These are phyloP conservation scores for Heliothis virescens DNA, from an alignment of 1,140 invertebrate genomes.

Conservation along the genomic window DNA sequence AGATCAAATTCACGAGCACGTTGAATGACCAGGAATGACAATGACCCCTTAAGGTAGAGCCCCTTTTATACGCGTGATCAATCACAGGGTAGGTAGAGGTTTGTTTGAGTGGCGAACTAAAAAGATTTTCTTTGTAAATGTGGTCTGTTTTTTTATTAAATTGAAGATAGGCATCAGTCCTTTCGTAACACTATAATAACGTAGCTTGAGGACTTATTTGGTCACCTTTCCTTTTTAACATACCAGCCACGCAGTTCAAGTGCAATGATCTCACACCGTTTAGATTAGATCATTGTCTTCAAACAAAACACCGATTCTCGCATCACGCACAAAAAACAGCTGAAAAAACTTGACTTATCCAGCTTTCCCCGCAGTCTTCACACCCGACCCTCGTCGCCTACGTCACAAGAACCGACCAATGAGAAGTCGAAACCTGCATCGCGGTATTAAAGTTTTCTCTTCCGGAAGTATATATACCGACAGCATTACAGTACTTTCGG, in stretches of 20 bases:
- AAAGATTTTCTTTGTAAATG: no score
- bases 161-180: no score
- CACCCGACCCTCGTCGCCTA: neutral
- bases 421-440: constrained; percentile 56
- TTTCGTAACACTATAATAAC: no score
- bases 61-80: neutral
- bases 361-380: constrained; percentile 24
- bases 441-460: constrained; percentile 61
- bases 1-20: neutral
- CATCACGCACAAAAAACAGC: neutral
- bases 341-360: constrained; percentile 11
- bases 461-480: constrained; percentile 59
- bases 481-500: neutral
- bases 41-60: constrained; percentile 7
- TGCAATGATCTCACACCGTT: no score
- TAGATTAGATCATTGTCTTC: no score
- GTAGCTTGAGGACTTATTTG: no score
- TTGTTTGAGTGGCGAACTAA: no score
- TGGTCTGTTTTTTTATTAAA: no score
- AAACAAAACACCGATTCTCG: no score
- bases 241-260: no score
- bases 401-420: constrained; percentile 59
- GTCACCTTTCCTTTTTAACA: no score
- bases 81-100: no score
- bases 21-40: neutral